Evolutionary conservation across 2,888 invertebrate genomes (phyloP).

Genomic region (Altica lythri): DNA sequence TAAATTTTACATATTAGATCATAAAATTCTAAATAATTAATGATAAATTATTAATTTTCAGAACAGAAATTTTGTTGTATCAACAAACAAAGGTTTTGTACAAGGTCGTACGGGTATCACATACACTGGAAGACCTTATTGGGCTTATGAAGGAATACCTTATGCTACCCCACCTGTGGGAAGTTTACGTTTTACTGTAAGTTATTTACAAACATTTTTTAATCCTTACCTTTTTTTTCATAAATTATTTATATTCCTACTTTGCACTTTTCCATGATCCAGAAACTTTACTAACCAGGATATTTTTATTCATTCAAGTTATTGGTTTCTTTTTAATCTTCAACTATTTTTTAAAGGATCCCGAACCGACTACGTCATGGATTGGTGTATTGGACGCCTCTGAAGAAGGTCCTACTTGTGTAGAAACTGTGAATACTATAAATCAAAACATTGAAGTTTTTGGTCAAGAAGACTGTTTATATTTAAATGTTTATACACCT

Average conservation of each 20-base stretch:
- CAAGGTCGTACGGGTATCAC: slow-evolving; percentile 29
- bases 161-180: slow-evolving; percentile 34
- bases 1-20: too few relatives aligned
- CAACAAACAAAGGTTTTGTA: slow-evolving; percentile 25
- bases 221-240: too few relatives aligned
- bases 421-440: slow-evolving; percentile 27
- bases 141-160: slow-evolving; percentile 36
- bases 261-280: too few relatives aligned
- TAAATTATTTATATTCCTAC: too few relatives aligned
- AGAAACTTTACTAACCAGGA: too few relatives aligned
- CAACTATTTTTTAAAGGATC: too few relatives aligned
- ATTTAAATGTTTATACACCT: slow-evolving; percentile 45
- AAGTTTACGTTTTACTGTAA: slow-evolving; percentile 33
- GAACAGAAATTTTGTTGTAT: slow-evolving; percentile 23
- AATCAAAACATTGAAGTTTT: slow-evolving; percentile 9
- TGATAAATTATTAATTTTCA: slow-evolving; percentile 23
- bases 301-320: too few relatives aligned
- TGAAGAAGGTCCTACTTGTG: slow-evolving; percentile 30
- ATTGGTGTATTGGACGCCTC: slow-evolving; percentile 37
- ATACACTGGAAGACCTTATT: slow-evolving; percentile 27
- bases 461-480: slow-evolving; percentile 47
- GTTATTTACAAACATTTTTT: too few relatives aligned
- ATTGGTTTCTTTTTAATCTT: too few relatives aligned
- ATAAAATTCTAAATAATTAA: too few relatives aligned
- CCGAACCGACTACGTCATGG: slow-evolving; percentile 34